Percentiles rank a stretch among this genome's conserved stretches.
These are phyloP conservation scores for Potamilus streckersoni DNA, from an alignment of 1,140 invertebrate genomes.

Conservation along the genomic window DNA sequence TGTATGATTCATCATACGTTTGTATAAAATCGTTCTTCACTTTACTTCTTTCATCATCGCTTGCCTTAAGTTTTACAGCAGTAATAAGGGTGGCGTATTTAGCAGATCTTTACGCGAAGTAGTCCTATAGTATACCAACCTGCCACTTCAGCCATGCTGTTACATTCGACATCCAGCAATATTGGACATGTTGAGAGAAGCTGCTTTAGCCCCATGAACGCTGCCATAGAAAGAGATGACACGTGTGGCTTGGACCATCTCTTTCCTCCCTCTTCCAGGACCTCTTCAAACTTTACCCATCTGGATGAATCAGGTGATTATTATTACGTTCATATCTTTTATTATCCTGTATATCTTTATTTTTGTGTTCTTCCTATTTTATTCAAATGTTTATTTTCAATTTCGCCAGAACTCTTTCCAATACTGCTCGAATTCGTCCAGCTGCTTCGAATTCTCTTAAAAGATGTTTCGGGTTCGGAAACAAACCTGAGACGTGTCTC, in stretches of 20 bases:
- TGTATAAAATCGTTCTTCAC: neutral
- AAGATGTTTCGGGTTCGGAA: neutral
- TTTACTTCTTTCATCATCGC: neutral
- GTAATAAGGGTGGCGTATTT: neutral
- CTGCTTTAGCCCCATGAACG: constrained; percentile 63
- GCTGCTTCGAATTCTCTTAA: neutral
- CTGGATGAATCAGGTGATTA: constrained; percentile 38
- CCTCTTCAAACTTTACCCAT: constrained; percentile 71
- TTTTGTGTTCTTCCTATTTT: neutral
- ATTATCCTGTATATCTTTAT: neutral
- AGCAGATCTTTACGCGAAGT: neutral
- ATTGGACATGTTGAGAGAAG: constrained; percentile 56
- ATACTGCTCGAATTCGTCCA: neutral
- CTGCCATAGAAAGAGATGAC: constrained; percentile 66
- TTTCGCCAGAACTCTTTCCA: neutral
- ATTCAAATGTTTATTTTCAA: neutral
- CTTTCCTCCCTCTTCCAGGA: constrained; percentile 66
- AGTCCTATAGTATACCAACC: constrained; percentile 32
- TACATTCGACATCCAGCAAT: constrained; percentile 58
- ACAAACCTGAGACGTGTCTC: neutral
- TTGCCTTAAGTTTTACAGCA: neutral
- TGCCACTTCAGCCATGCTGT: constrained; percentile 50
- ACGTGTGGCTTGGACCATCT: constrained; percentile 70
- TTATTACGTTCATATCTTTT: neutral
- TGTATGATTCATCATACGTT: too few species aligned